A percentile compares a stretch with the other conserved stretches of the same genome.
Conservation (phyloP, 2,888 invertebrate genomes). For the Brachycybe producta region DNA sequence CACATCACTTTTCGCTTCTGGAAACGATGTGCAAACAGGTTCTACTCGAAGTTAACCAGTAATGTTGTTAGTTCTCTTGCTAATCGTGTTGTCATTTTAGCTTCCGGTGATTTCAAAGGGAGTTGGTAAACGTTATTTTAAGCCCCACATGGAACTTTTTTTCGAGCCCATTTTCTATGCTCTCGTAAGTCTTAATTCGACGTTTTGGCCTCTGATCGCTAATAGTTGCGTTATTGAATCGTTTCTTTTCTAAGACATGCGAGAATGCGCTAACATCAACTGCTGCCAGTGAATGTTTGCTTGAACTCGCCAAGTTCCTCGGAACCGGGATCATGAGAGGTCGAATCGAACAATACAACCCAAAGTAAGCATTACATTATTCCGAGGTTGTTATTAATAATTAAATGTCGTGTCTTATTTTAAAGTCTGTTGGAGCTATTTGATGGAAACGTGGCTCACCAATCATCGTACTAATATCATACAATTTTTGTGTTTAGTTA, state of each 20-base stretch:
- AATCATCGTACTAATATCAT: too few relatives aligned
- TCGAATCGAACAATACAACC: constrained; percentile 39
- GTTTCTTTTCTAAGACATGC: constrained; percentile 32
- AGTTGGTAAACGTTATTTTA: constrained; percentile 40
- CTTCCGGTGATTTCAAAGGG: constrained; percentile 38
- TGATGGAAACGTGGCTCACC: too few relatives aligned
- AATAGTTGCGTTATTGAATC: background rate
- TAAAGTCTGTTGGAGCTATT: background rate
- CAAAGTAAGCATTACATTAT: constrained; percentile 30
- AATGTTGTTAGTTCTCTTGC: constrained; percentile 3
- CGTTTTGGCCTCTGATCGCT: too few relatives aligned
- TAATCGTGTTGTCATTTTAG: constrained; percentile 23
- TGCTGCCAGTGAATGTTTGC: constrained; percentile 39
- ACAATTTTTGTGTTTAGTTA: too few relatives aligned
- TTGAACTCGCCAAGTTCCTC: constrained; percentile 35
- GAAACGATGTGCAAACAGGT: constrained; percentile 41
- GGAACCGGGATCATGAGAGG: constrained; percentile 41
- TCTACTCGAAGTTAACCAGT: too few relatives aligned
- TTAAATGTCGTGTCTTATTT: background rate
- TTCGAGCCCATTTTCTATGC: constrained; percentile 40
- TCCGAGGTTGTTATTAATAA: background rate
- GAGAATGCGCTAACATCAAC: constrained; percentile 40
- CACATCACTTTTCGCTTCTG: constrained; percentile 38
- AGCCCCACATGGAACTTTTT: constrained; percentile 37
- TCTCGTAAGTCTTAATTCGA: constrained; percentile 32